phyloP scores from a whole-genome alignment of 2,113 vertebrate genomes.

The Bujurquina vittata region DNA sequence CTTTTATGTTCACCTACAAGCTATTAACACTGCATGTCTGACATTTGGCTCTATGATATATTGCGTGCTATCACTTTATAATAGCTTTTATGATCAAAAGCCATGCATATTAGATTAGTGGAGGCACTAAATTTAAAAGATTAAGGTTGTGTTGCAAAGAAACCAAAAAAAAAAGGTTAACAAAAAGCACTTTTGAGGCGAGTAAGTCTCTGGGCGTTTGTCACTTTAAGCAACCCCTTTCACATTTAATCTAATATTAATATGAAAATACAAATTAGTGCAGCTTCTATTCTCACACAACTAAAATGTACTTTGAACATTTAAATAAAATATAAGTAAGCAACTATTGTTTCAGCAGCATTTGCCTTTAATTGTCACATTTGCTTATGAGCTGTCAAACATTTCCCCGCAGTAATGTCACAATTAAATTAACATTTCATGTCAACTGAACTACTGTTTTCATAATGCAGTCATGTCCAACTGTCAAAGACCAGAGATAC shows the following conservation, averaged over 20 bases:
- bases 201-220: background rate
- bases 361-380: conserved; percentile 25
- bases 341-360: background rate
- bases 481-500: conserved; percentile 16
- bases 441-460: background rate
- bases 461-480: conserved; percentile 5
- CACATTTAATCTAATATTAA: background rate
- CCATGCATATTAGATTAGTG: background rate
- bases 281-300: background rate
- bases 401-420: conserved; percentile 21
- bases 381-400: conserved; percentile 9
- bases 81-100: background rate
- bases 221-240: background rate
- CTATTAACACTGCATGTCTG: background rate
- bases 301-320: background rate
- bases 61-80: background rate
- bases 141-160: background rate
- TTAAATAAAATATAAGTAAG: conserved; percentile 23
- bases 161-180: background rate
- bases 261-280: background rate
- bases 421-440: conserved; percentile 37
- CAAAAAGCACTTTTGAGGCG: background rate
- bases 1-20: background rate
- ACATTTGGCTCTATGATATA: background rate
- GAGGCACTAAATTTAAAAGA: background rate